Base-by-base conservation (phyloP, 1,140 invertebrate genomes). In the Chlorops oryzae region DNA sequence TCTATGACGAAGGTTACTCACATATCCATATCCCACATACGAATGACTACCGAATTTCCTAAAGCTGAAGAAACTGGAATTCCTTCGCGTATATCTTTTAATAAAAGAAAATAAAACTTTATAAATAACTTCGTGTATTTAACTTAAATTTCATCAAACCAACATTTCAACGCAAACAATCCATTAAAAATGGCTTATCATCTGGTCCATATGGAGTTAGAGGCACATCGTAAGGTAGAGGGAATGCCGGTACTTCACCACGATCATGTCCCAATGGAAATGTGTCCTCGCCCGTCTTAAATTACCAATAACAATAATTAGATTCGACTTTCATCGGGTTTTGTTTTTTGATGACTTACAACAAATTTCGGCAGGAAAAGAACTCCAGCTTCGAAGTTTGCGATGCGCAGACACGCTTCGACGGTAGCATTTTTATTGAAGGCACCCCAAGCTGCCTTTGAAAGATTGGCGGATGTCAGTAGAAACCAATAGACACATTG, bases 371-470 rank as follows among this genome's bases (percentile, higher is more conserved):
- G 95, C 38, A 96, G 57, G 60, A 96, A 92, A 9, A 98, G 62
- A 9, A 98, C 86, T 1, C 93, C 94, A 20, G 85, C 85, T 77
- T 98, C 95, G 67, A 93, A 96, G 37, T 88, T 95, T 64, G 87
- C 80, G 2, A 94, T 84, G 53, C 85, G 81, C 38, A 89, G 73
- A 51, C 82, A 81, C 0, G 63, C 65, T 49, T 76, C 63, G 27
- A 76, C 75, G 32, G 74, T 73, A 38, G 79, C 76, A 50, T 80
- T 80, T 58, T 87, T 88, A 53, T 83, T 84, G 18, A 81, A 63
- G 15, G 73, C 77, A 48, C 94, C 94, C 94, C 94, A 98, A 1
- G 94, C 94, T 15, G 92, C 90, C 77, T 96, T 96, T 12, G 92
- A 96, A 6, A 97, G 71, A 75, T 98, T 98, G 0, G 89, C 90